Base-by-base conservation (phyloP, 1,140 invertebrate genomes). In the Andricus grossulariae region DNA sequence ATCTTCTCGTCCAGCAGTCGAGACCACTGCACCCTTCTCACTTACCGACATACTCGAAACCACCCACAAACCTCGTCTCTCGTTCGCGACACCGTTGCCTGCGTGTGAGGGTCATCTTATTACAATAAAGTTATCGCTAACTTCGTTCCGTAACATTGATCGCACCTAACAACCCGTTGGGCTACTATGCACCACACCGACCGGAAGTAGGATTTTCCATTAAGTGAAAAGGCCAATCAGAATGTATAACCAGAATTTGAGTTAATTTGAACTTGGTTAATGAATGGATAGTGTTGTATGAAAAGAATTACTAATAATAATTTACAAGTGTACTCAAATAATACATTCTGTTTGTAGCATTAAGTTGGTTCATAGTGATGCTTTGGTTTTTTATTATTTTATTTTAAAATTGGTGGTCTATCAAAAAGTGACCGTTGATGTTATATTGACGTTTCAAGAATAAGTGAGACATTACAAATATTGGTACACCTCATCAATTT, bases 61-160 rank as follows among this genome's bases (percentile, higher is more conserved):
- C 82, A 83, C 82, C 83, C 85, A 85, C 86, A 87, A 86, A 87
- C 81, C 82, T 83, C 72, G 73, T 50, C 79, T 55, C 82, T 76
- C 80, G 80, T 82, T 82, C 81, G 77, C 79, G 77, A 81, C 79
- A 77, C 75, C 77, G 74, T 73, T 66, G 21, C 13, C 21, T 21
- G 57, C 57, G 71, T 75, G 80, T 72, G 50, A 51, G 73, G 82
- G 84, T 89, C 87, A 88, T 89, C 88, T 87, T 85, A 89, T 89
- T 89, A 89, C 87, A 88, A 89, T 88, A 85, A 88, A 88, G 82
- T 88, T 87, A 89, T 88, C 83, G 82, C 84, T 85, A 88, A 88
- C 86, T 88, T 88, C 84, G 85, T 88, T 85, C 79, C 80, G 76
- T 77, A 85, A 85, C 84, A 85, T 85, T 82, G 83, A 85, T 85